Evolutionary conservation across 2,888 invertebrate genomes (phyloP), one percentile per base, ranked within the genome.

Genomic region (Amblyteles armatorius): DNA sequence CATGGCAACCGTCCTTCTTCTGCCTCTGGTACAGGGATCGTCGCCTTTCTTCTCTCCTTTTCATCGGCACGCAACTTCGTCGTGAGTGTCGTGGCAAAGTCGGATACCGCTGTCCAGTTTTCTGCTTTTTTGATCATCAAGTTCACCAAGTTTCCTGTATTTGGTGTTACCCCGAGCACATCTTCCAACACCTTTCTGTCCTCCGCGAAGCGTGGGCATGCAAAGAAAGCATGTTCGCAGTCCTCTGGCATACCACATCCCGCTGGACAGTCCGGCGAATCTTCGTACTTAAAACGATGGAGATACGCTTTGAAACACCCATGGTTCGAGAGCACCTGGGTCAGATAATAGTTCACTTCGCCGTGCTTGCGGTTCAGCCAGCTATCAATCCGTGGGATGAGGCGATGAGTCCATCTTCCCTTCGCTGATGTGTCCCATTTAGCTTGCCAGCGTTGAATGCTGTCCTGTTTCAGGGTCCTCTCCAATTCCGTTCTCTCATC

Each of bases 351-450:
- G 26, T 79, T 60, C 4, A 71, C 72, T n/a, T 79, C 71, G 1
- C 78, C 79, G 50, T 79, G 65, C n/a, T 57, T 29, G 0, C 79
- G 68, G 52, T 60, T 83, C 29, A 72, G 40, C 79, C 79, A 83
- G 0, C 9, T 22, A 2, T 79, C 36, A 6, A 83, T 13, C 55
- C 9, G 71, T 9, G 82, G 74, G 55, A 84, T 79, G 16, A 79
- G 73, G n/a, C 80, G 80, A 71, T 84, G 63, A 3, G 76, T 79
- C 83, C 85, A 85, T 60, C 83, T 79, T 84, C 69, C 11, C 79
- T 79, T 85, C 63, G 11, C 52, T 0, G 85, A 84, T 22, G 73
- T 16, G 9, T 79, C 76, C 83, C 83, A 85, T 13, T 48, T 19
- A 9, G 5, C 7, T 55, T 85, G 85, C 85, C 79, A 85, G 5